These are phyloP conservation scores for Cephalopterus ornatus DNA, from an alignment of 2,113 vertebrate genomes.

Conservation along the genomic window DNA sequence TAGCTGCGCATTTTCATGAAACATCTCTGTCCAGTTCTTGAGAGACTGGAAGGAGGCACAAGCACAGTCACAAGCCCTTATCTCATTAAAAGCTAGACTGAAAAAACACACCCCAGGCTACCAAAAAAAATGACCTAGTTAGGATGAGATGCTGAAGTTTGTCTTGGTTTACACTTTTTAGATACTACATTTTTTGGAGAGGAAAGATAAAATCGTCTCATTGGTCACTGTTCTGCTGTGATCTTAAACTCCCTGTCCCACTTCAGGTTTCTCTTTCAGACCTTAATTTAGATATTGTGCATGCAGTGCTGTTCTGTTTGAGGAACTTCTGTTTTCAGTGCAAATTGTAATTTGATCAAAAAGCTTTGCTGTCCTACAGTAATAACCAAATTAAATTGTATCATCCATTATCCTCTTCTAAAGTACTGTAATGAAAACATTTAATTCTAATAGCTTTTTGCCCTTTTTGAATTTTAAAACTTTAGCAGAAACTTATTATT, in stretches of 20 bases:
- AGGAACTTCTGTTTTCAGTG: not conserved
- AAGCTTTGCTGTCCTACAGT: not conserved
- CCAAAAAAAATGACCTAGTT: not conserved
- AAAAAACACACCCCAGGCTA: not conserved
- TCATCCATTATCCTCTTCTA: not conserved
- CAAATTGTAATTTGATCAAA: not conserved
- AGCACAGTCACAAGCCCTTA: not conserved
- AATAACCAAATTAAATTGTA: not conserved
- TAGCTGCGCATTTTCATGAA: not conserved
- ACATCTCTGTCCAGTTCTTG: not conserved
- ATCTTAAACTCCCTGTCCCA: not conserved
- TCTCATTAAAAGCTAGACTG: not conserved
- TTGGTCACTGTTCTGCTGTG: not conserved
- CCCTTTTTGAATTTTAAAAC: not conserved
- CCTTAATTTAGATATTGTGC: slow-evolving; percentile 18
- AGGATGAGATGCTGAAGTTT: not conserved
- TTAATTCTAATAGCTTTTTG: not conserved
- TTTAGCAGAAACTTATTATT: not conserved
- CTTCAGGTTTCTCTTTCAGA: not conserved
- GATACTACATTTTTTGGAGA: not conserved
- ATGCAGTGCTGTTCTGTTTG: not conserved
- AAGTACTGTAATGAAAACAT: not conserved
- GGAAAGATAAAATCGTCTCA: not conserved
- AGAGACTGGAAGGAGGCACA: not conserved
- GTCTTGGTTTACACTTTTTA: not conserved